Evolutionary conservation across 2,888 invertebrate species (phyloP), one percentile per base, ranked within the genome.

Genomic region (Xestia ashworthii): DNA sequence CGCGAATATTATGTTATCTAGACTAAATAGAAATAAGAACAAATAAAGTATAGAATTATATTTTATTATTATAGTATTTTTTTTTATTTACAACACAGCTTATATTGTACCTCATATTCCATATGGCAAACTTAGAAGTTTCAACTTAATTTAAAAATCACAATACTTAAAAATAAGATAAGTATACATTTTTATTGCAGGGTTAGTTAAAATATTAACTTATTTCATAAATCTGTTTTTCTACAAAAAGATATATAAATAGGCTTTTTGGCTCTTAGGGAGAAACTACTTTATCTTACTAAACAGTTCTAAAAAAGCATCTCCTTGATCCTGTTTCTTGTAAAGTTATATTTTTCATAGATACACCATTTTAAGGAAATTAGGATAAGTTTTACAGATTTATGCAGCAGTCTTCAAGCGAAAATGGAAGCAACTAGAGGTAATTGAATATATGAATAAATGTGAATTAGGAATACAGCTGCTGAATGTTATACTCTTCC

Each of bases 81-180:
- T 66, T 72, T 89, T 87, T 88, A 89, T 89, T 83, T 83, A 79
- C 70, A 83, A 71, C 58, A 87, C 80, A 83, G 72, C 64, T 79
- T 86, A 82, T 62, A 82, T 83, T 87, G 83, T 83, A 87, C 78
- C 85, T 85, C 67, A 72, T 72, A 71, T 81, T 76, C 77, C 73
- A 80, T 73, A 87, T 89, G 82, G 87, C 86, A 74, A 83, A 84
- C 82, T 86, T 74, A 78, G 46, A 70, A 76, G 50, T 38, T 80
- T 38, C 25, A 76, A 70, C 50, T 75, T 74, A 74, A 68, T 62
- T 60, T 58, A 78, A 74, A 80, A 50, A 82, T 85, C 82, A 84
- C 81, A 82, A 85, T 80, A 78, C 64, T 81, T 90, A 87, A 76
- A 83, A 75, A 77, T 77, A 84, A 60, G 38, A 55, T 64, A 48